These are phyloP conservation scores for Salvelinus namaycush DNA, from an alignment of 2,113 vertebrate species.

Conservation along the genomic window DNA sequence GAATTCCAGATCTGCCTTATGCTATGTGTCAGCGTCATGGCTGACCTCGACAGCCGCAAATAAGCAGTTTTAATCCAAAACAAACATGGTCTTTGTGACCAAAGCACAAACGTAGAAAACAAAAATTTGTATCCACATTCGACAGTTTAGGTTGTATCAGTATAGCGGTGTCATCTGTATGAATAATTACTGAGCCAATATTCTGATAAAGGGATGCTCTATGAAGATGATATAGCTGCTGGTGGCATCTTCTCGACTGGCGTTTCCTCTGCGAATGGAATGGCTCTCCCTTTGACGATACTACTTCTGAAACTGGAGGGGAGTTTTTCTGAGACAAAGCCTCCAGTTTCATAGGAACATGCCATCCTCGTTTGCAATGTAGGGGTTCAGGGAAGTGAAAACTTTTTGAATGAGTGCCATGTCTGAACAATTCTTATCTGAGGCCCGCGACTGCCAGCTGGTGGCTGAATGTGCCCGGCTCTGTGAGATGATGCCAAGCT, in stretches of 20 bases:
- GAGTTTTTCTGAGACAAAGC: slow-evolving; percentile 79
- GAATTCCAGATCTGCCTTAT: slow-evolving; percentile 26
- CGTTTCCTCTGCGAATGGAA: slow-evolving; percentile 62
- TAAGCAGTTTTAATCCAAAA: slow-evolving; percentile 42
- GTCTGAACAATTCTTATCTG: slow-evolving; percentile 80
- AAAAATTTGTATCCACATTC: slow-evolving; percentile 19
- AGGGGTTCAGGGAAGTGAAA: slow-evolving; percentile 82
- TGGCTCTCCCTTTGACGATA: slow-evolving; percentile 72
- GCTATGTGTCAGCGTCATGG: slow-evolving; percentile 52
- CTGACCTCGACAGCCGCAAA: slow-evolving; percentile 52
- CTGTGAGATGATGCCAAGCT: slow-evolving; percentile 73
- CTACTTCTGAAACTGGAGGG: slow-evolving; percentile 79
- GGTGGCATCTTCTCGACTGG: slow-evolving; percentile 52
- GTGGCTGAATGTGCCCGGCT: slow-evolving; percentile 79
- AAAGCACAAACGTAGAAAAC: slow-evolving; percentile 30
- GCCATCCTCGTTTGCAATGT: slow-evolving; percentile 78
- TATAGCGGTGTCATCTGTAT: slow-evolving; percentile 21
- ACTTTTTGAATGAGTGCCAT: slow-evolving; percentile 85
- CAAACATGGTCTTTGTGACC: slow-evolving; percentile 39
- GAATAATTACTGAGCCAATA: slow-evolving; percentile 29
- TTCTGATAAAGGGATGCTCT: slow-evolving; percentile 39
- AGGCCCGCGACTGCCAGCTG: slow-evolving; percentile 85
- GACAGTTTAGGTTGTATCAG: slow-evolving; percentile 45
- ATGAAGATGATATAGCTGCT: slow-evolving; percentile 48
- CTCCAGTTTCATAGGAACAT: slow-evolving; percentile 78